These are phyloP conservation scores for Macrosoma leucophasiata DNA, from an alignment of 2,888 invertebrate species.

Conservation along the genomic window DNA sequence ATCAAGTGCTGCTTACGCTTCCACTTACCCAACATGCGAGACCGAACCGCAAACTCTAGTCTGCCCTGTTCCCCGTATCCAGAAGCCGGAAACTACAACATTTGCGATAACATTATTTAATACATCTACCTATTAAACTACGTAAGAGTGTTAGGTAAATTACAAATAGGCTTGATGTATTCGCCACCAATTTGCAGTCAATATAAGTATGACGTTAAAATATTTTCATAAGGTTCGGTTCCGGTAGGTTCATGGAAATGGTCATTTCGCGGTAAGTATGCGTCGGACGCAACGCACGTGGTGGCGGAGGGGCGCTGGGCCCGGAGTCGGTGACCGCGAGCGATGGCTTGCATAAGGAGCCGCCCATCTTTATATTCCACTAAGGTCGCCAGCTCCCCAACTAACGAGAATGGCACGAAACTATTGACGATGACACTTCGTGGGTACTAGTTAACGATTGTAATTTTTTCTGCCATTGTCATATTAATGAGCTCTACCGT, in stretches of 20 bases:
- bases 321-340: conserved; percentile 65
- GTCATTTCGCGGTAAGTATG: conserved; percentile 58
- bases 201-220: too few relatives aligned
- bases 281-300: conserved; percentile 41
- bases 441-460: conserved; percentile 55
- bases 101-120: too few relatives aligned
- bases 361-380: conserved; percentile 58
- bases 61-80: conserved; percentile 33
- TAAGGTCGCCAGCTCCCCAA: conserved; percentile 55
- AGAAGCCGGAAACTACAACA: conserved; percentile 25
- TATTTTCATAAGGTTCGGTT: conserved; percentile 39
- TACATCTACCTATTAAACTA: too few relatives aligned
- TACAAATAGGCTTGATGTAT: too few relatives aligned
- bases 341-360: conserved; percentile 56
- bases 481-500: conserved; percentile 46
- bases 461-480: conserved; percentile 52
- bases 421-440: conserved; percentile 60
- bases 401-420: conserved; percentile 61
- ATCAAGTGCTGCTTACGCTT: conserved; percentile 52
- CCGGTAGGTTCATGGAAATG: conserved; percentile 66
- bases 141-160: too few relatives aligned
- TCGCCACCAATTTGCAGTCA: too few relatives aligned
- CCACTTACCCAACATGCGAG: conserved; percentile 51
- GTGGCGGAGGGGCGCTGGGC: conserved; percentile 26
- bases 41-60: conserved; percentile 29